Conservation (phyloP, 2,113 vertebrate species). For the Excalfactoria chinensis region DNA sequence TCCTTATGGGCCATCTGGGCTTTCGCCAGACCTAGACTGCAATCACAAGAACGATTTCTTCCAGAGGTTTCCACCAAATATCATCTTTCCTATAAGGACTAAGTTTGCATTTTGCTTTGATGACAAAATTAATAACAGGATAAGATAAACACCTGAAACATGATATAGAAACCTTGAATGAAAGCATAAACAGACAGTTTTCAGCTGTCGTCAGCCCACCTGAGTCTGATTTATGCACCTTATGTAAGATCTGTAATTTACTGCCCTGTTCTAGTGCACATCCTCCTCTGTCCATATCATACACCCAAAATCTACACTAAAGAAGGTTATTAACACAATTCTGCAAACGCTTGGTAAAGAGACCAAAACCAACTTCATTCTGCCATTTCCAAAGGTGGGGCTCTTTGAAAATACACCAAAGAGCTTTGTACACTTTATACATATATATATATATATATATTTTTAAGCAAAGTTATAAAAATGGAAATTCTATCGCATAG, state of each 20-base stretch:
- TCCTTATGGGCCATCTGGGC: background rate
- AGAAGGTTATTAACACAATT: slow-evolving; percentile 34
- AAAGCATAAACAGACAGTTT: background rate
- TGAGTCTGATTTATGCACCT: background rate
- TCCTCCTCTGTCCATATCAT: background rate
- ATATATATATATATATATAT: too few relatives aligned
- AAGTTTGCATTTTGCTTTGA: background rate
- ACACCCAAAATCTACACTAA: slow-evolving; percentile 18
- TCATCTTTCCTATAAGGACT: background rate
- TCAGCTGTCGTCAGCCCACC: background rate
- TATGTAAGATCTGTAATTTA: background rate
- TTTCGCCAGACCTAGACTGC: background rate
- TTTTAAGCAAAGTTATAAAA: slow-evolving; percentile 56
- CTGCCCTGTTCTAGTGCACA: background rate
- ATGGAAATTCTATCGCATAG: slow-evolving; percentile 65
- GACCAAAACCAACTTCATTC: slow-evolving; percentile 32
- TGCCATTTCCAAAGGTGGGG: slow-evolving; percentile 40
- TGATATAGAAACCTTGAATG: rapidly evolving
- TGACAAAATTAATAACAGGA: background rate
- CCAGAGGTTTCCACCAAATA: background rate
- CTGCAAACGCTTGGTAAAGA: slow-evolving; percentile 38
- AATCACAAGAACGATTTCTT: background rate
- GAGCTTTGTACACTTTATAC: slow-evolving; percentile 14
- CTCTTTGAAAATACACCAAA: slow-evolving; percentile 34
- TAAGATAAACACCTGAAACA: background rate